Evolutionary conservation across 2,113 vertebrate species (phyloP).

Genomic region (Microtus pennsylvanicus): DNA sequence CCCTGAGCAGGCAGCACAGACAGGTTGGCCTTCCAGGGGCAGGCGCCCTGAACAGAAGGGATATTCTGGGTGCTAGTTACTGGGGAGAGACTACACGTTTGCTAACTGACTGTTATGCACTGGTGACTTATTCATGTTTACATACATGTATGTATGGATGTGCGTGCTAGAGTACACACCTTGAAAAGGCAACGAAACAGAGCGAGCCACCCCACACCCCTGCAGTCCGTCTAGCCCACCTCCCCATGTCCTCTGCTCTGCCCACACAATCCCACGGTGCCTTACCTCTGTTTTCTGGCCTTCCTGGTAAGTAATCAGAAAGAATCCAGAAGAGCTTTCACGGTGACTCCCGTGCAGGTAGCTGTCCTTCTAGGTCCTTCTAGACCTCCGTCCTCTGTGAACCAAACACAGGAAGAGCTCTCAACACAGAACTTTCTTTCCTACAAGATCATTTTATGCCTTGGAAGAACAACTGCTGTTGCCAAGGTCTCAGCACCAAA

Average conservation of each 20-base stretch:
- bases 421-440: not conserved
- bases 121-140: not conserved
- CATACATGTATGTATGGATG: too few relatives aligned
- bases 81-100: not conserved
- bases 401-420: not conserved
- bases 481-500: conserved; percentile 36
- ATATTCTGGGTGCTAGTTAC: not conserved
- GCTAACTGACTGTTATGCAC: not conserved
- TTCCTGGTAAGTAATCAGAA: not conserved
- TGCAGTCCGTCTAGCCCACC: not conserved
- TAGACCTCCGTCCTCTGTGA: not conserved
- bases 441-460: not conserved
- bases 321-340: not conserved
- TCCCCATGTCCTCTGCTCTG: not conserved
- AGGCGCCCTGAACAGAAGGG: not conserved
- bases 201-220: not conserved
- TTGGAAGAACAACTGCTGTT: not conserved
- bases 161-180: not conserved
- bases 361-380: not conserved
- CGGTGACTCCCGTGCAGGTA: not conserved
- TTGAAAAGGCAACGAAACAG: too few relatives aligned
- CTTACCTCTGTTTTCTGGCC: conserved; percentile 49
- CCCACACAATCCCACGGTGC: not conserved
- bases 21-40: too few relatives aligned
- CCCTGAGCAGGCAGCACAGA: not conserved